Conservation (phyloP, 2,888 invertebrate species). For the Synergus gifuensis region DNA sequence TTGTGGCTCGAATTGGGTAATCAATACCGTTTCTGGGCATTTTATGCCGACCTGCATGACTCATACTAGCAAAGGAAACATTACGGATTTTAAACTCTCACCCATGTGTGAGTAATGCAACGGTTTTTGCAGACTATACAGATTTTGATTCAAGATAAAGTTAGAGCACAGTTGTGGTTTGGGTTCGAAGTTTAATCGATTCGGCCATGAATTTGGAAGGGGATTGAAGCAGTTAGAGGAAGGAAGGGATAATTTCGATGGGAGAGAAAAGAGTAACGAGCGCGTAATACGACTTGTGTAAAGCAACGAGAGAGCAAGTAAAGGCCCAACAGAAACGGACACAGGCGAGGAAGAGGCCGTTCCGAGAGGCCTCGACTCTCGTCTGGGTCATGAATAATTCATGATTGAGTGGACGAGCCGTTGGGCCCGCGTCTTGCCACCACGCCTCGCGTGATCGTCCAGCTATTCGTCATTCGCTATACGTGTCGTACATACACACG, state of each 20-base stretch:
- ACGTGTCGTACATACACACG: conserved; percentile 56
- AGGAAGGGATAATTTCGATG: conserved; percentile 44
- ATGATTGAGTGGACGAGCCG: conserved; percentile 66
- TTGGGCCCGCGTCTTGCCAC: conserved; percentile 64
- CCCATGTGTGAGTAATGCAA: not conserved
- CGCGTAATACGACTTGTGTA: conserved; percentile 58
- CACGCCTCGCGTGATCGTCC: conserved; percentile 67
- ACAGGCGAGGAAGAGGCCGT: conserved; percentile 41
- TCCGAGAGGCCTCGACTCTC: conserved; percentile 42
- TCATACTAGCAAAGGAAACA: not conserved
- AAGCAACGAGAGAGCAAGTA: conserved; percentile 49
- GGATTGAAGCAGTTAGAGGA: conserved; percentile 28
- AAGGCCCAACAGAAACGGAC: conserved; percentile 41
- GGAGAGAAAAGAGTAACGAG: conserved; percentile 46
- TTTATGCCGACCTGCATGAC: not conserved
- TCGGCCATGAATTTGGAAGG: conserved; percentile 10
- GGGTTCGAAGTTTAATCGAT: conserved; percentile 24
- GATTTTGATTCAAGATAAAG: conserved; percentile 34
- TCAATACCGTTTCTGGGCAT: too few species aligned
- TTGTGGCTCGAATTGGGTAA: not conserved
- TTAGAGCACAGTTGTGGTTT: not conserved
- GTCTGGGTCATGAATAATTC: conserved; percentile 72
- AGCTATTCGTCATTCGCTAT: conserved; percentile 59
- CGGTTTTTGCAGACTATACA: not conserved
- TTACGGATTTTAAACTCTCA: not conserved